phyloP scores from a whole-genome alignment of 2,113 vertebrate species.

The Macrotis lagotis region DNA sequence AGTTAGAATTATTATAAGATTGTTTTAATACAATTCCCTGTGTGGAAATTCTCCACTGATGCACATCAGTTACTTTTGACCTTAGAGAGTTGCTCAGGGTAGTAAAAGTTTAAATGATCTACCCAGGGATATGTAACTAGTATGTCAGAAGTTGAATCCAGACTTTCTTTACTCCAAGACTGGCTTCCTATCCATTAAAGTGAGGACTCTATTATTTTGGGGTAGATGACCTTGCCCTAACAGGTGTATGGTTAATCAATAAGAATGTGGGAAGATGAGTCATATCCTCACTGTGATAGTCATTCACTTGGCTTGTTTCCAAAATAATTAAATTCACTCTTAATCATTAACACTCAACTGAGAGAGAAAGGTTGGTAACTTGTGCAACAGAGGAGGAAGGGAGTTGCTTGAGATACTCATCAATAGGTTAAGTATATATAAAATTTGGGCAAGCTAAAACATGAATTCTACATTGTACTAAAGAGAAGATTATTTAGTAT shows the following conservation, averaged over 20 bases:
- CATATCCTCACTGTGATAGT: not conserved
- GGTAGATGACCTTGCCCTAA: not conserved
- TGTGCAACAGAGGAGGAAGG: no score
- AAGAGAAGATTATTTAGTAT: not conserved
- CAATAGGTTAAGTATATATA: not conserved
- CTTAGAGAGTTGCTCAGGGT: not conserved
- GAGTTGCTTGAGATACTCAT: not conserved
- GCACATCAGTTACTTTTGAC: not conserved
- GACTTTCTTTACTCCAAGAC: not conserved
- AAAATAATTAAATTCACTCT: not conserved
- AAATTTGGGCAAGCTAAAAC: not conserved
- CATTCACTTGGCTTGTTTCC: not conserved
- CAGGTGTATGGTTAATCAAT: not conserved
- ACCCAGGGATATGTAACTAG: not conserved
- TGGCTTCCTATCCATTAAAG: not conserved
- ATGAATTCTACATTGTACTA: not conserved
- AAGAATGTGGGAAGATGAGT: not conserved
- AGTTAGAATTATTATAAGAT: no score
- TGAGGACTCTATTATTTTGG: not conserved
- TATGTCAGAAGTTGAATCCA: not conserved
- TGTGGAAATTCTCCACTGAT: not conserved
- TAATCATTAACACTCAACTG: not conserved
- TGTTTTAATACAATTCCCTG: not conserved
- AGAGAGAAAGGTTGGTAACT: no score
- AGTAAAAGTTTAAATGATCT: not conserved